These are phyloP conservation scores for Cheilosia vernalis DNA, from an alignment of 2,888 invertebrate species.

Conservation along the genomic window DNA sequence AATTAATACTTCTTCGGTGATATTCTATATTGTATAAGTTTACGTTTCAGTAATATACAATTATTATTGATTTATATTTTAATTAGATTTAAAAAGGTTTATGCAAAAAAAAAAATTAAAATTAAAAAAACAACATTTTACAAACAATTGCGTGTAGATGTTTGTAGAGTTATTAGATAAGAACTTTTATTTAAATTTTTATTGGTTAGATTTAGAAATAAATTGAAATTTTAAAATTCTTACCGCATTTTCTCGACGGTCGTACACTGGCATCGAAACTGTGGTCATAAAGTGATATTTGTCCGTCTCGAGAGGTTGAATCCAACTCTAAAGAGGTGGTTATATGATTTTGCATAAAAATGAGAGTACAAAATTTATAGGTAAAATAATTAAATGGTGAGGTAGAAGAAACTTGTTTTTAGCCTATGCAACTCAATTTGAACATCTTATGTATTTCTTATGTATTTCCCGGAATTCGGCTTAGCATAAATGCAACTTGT, in stretches of 20 bases:
- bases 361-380: no score
- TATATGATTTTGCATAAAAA: background rate
- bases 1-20: constrained; percentile 97
- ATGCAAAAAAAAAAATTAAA: constrained; percentile 5
- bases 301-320: constrained; percentile 84
- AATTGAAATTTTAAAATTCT: constrained; percentile 79
- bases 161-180: constrained; percentile 46
- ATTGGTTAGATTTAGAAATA: background rate
- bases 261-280: constrained; percentile 96
- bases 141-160: constrained; percentile 58
- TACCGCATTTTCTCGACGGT: constrained; percentile 93
- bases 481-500: no score
- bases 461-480: no score
- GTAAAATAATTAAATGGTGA: no score
- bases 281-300: constrained; percentile 94
- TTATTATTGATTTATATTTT: constrained; percentile 45
- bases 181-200: constrained; percentile 54
- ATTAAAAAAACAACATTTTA: constrained; percentile 6
- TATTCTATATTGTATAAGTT: constrained; percentile 89
- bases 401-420: no score
- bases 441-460: background rate
- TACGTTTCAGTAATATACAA: constrained; percentile 65
- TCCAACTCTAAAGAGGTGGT: constrained; percentile 79
- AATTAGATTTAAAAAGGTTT: constrained; percentile 25
- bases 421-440: no score